Percentiles rank a stretch among this genome's conserved stretches.
phyloP scores from a whole-genome alignment of 2,113 vertebrate species.

The Engraulis encrasicolus region DNA sequence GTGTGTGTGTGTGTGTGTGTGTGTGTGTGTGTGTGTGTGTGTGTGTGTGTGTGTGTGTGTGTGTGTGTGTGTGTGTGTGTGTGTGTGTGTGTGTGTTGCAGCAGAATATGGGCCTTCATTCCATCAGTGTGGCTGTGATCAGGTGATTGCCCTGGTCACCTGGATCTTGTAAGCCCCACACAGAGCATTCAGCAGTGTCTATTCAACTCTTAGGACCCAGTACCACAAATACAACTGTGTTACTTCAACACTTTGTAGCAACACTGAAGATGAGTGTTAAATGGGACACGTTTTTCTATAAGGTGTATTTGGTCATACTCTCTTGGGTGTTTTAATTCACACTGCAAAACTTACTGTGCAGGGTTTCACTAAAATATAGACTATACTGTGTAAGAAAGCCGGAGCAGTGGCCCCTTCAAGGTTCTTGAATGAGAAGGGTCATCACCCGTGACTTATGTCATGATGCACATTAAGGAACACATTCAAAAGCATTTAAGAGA shows the following conservation, averaged over 20 bases:
- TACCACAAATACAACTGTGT: too few species aligned
- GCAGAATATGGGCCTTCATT: background rate
- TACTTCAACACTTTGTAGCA: too few species aligned
- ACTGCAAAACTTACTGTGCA: too few species aligned
- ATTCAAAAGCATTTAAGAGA: constrained; percentile 23
- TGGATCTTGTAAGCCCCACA: background rate
- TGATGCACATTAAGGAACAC: background rate
- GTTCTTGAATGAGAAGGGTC: background rate
- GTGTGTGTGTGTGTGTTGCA: background rate
- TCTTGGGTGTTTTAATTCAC: too few species aligned
- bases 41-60: too few species aligned
- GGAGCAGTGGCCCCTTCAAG: background rate
- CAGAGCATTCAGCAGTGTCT: too few species aligned
- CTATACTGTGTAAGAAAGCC: too few species aligned
- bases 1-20: background rate
- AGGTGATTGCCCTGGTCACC: background rate
- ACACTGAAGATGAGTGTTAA: too few species aligned
- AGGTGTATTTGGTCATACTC: too few species aligned
- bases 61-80: background rate
- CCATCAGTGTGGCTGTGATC: background rate
- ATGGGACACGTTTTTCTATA: too few species aligned
- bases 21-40: background rate
- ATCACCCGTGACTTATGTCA: background rate
- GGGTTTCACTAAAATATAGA: too few species aligned
- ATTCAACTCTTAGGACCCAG: too few species aligned